These are phyloP conservation scores for Margaritifera margaritifera DNA, from an alignment of 2,888 invertebrate genomes.

Conservation along the genomic window DNA sequence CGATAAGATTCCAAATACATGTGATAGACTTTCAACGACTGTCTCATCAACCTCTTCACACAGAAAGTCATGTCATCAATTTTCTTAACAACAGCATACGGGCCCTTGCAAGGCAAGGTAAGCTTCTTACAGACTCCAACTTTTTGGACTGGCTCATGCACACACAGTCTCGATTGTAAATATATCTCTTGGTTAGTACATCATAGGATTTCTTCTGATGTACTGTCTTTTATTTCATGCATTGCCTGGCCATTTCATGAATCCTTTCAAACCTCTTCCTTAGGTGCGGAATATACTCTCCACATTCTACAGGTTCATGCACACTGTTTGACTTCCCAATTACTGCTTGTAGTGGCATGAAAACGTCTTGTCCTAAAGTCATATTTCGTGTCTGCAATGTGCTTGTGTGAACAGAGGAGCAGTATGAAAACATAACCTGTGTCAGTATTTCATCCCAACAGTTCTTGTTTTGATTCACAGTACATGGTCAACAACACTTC, in stretches of 20 bases:
- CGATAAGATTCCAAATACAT: too few species aligned
- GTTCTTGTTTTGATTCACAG: constrained; percentile 27
- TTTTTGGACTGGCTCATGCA: constrained; percentile 14
- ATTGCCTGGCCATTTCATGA: constrained; percentile 16
- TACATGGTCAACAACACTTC: constrained; percentile 32
- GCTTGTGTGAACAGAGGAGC: too few species aligned
- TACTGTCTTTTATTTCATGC: constrained; percentile 13
- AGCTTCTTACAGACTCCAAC: constrained; percentile 15
- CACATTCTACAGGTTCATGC: background rate
- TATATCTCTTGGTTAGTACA: constrained; percentile 1
- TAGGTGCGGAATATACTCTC: constrained; percentile 13
- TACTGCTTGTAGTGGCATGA: constrained; percentile 26
- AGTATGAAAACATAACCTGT: too few species aligned
- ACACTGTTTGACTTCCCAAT: constrained; percentile 1
- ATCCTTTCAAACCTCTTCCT: constrained; percentile 2
- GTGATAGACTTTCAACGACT: too few species aligned
- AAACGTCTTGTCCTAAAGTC: constrained; percentile 16
- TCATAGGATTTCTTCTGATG: constrained; percentile 21
- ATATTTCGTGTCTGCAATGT: constrained; percentile 28
- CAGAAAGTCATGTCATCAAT: too few species aligned
- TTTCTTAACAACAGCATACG: constrained; percentile 6
- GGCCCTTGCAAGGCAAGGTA: constrained; percentile 10
- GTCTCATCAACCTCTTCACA: too few species aligned
- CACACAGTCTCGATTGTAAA: constrained; percentile 11
- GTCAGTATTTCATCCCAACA: too few species aligned